phyloP scores from a whole-genome alignment of 2,797 vertebrate species.

The Loriculus beryllinus region DNA sequence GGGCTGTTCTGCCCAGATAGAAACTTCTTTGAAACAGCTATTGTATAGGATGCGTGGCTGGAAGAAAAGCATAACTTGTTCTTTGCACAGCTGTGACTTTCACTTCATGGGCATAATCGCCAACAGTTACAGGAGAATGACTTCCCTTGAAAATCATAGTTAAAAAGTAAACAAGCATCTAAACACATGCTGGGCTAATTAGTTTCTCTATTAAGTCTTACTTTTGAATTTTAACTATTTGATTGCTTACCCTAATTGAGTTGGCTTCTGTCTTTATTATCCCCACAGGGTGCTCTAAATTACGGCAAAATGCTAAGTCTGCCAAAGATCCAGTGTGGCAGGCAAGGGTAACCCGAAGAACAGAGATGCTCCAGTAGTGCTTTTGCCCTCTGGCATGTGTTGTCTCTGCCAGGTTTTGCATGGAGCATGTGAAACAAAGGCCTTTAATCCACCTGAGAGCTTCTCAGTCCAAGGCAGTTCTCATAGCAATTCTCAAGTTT shows the following conservation, averaged over 20 bases:
- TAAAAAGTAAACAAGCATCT: slow-evolving; percentile 12
- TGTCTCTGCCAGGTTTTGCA: background rate
- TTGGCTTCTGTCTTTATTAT: background rate
- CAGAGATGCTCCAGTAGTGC: background rate
- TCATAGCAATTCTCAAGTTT: background rate
- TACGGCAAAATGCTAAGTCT: background rate
- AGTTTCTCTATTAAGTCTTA: background rate
- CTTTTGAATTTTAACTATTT: slow-evolving; percentile 29
- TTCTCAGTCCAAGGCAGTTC: background rate
- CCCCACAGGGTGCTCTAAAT: background rate
- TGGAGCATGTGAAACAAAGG: background rate
- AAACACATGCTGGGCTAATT: background rate
- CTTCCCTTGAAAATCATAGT: slow-evolving; percentile 6
- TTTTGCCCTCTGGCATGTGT: background rate
- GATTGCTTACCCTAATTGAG: background rate
- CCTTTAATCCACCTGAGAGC: background rate
- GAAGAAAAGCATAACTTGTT: background rate
- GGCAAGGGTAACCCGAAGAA: background rate
- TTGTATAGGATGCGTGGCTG: background rate
- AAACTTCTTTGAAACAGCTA: background rate
- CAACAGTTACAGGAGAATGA: background rate
- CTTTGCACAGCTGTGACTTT: background rate
- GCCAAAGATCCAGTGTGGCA: background rate
- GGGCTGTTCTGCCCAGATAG: background rate
- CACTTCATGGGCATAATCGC: background rate